Evolutionary conservation across 2,888 invertebrate species (phyloP), one percentile per base, ranked within the genome.

Genomic region (Acanthacorydalis orientalis): DNA sequence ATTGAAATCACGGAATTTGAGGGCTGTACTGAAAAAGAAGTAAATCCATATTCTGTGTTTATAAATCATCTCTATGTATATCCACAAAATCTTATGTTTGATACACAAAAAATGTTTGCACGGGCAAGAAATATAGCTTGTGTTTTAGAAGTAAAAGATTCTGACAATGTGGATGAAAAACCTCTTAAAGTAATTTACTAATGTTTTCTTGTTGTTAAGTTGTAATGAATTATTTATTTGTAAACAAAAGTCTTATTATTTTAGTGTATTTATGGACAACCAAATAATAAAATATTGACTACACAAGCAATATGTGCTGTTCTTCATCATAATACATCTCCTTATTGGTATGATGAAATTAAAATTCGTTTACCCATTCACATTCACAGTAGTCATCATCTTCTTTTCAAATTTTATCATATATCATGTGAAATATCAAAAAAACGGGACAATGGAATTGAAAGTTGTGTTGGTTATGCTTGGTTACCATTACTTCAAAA

Each of bases 71-170:
- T 97, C 37, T 97, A 91, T 64, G 82, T 97, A 12, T 91, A 95
- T 61, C 97, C 97, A 1, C 69, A 84, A 54, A 72, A 73, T 48
- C 69, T 96, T 48, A 84, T 81, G 62, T 93, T 90, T 59, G 95
- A 93, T 64, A 82, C 84, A 44, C 93, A 95, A 66, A 92, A 91
- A 63, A 72, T 83, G 56, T 93, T 93, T 60, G 82, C 86, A 0
- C 74, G 93, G 60, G 96, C 97, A 1, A 75, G 97, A 59, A 97
- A 98, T 64, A 90, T 97, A 51, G 86, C 90, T 0, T 92, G 95
- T 57, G 75, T 85, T 32, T 75, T 96, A 11, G 92, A 96, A 64
- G 65, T 97, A 50, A 74, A 87, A 52, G 89, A 92, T 55, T 77
- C 77, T 39, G 95, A 95, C 65, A 73, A 74, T 47, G 80, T 80